Base-by-base conservation (phyloP, 2,113 vertebrate species). In the Guaruba guarouba region DNA sequence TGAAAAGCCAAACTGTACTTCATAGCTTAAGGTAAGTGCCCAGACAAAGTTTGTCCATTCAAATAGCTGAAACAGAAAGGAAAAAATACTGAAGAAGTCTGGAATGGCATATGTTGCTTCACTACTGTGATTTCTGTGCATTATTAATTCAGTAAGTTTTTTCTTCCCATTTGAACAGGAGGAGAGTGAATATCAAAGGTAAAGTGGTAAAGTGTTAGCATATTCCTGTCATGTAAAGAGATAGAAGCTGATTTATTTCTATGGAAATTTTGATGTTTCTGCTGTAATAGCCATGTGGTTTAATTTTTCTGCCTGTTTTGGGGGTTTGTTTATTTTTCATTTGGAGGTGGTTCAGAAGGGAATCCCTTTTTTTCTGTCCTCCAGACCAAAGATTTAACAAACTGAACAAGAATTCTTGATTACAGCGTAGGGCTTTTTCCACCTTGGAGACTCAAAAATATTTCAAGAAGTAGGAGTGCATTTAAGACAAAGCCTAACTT, bases 1-100 rank as follows among this genome's bases (percentile, higher is more conserved):
- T 95, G 48, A 93, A 95, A 95, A 91, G 18, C 35, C n/a, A 80
- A 46, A 91, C 41, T 59, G 22, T 80, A 54, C 28, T 67, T 89
- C 46, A 35, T 44, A 76, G 33, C 44, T 91, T 73, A 88, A 80
- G 41, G 23, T 76, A 87, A 83, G 33, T 92, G 44, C 23, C 33
- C 27, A 25, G 57, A 44, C 33, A 96, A 88, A 95, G 39, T 52
- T 91, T 74, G 6, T 82, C 13, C 61, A 24, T 70, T 67, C 35
- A 54, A 17, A 29, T 37, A 57, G 24, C 43, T 92, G 62, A 91
- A 86, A 92, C 39, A 49, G 29, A 41, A 61, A 23, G 31, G 35
- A 84, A 64, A 62, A 89, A 82, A 52, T 48, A 23, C 8, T 31
- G 66, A 76, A 63, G 39, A 76, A 52, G 3, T 46, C n/a, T 6